These are phyloP conservation scores for Lydus trimaculatus DNA, from an alignment of 2,888 invertebrate species.

Conservation along the genomic window DNA sequence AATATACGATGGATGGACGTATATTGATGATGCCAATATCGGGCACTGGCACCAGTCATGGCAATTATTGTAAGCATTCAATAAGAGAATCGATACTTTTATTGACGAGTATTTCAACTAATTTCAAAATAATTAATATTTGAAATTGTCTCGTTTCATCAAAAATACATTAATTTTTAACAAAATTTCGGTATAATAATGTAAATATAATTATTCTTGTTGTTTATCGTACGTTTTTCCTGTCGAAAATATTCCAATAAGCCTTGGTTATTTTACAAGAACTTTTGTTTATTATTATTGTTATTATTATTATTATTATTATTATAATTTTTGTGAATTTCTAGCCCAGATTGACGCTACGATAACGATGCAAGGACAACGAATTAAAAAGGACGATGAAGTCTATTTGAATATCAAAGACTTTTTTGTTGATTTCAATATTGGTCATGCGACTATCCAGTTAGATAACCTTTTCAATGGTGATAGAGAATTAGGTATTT, in stretches of 20 bases:
- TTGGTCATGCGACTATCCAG: conserved; percentile 70
- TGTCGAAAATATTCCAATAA: background rate
- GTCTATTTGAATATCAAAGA: conserved; percentile 70
- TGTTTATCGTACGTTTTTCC: background rate
- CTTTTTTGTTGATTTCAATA: conserved; percentile 71
- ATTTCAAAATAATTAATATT: conserved; percentile 13
- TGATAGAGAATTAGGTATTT: conserved; percentile 69
- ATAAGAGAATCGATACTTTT: background rate
- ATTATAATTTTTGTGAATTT: conserved; percentile 37
- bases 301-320: no score
- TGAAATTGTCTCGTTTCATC: background rate
- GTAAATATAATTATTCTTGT: background rate
- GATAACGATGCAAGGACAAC: conserved; percentile 68
- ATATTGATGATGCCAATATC: conserved; percentile 77
- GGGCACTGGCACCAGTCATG: conserved; percentile 71
- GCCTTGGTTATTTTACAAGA: background rate
- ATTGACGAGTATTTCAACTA: background rate
- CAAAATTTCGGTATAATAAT: background rate
- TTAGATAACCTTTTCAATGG: conserved; percentile 78
- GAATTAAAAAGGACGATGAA: conserved; percentile 62
- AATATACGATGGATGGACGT: conserved; percentile 73
- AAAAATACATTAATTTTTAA: background rate
- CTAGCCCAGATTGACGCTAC: conserved; percentile 72
- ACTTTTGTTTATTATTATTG: conserved; percentile 22
- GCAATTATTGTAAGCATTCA: conserved; percentile 72